A percentile compares a stretch with the other conserved stretches of the same genome.
phyloP scores from a whole-genome alignment of 2,888 invertebrate genomes.

The Neria commutata region DNA sequence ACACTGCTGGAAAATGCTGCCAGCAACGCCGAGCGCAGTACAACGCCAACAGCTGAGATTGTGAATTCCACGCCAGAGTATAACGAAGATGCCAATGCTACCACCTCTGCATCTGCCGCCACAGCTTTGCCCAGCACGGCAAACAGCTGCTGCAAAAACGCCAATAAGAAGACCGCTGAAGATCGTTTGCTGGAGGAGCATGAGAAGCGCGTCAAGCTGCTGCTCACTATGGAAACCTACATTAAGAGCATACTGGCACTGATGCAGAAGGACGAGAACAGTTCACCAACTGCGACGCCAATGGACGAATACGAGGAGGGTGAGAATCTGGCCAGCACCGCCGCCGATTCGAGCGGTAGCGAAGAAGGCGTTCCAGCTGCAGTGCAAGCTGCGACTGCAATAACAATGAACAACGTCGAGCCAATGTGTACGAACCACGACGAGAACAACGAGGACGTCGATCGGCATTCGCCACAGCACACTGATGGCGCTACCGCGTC shows the following conservation, averaged over 20 bases:
- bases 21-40: conserved; percentile 33
- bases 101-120: conserved; percentile 37
- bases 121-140: conserved; percentile 31
- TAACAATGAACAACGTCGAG: conserved; percentile 7
- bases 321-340: conserved; percentile 39
- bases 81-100: conserved; percentile 40
- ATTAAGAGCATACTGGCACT: conserved; percentile 57
- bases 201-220: conserved; percentile 52
- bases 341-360: conserved; percentile 38
- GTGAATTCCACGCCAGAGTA: conserved; percentile 24
- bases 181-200: conserved; percentile 55
- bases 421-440: conserved; percentile 10
- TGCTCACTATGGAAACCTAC: conserved; percentile 60
- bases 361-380: conserved; percentile 32
- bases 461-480: neutral
- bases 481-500: conserved; percentile 3
- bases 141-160: conserved; percentile 35
- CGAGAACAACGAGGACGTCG: neutral
- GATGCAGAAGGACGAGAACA: conserved; percentile 54
- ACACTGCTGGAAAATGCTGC: neutral
- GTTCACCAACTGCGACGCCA: conserved; percentile 22
- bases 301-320: conserved; percentile 39
- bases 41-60: neutral
- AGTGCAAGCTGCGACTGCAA: conserved; percentile 23
- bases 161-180: conserved; percentile 48